These are phyloP conservation scores for Gymnocheta viridis DNA, from an alignment of 2,888 invertebrate species.

Conservation along the genomic window DNA sequence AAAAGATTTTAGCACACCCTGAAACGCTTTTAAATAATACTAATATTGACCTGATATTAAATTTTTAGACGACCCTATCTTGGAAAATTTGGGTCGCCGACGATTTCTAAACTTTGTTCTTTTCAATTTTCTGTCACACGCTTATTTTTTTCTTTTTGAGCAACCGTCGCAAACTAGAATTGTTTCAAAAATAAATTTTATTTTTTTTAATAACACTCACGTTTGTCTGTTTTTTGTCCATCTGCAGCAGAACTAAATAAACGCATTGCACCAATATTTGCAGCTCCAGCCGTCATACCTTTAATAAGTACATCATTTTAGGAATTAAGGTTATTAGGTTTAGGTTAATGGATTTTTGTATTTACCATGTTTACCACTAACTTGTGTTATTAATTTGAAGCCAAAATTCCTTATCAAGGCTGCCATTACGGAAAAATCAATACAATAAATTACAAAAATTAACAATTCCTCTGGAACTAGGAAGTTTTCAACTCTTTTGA, in stretches of 20 bases:
- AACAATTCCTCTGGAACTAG: constrained; percentile 39
- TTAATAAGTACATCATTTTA: neutral
- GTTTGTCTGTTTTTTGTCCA: constrained; percentile 77
- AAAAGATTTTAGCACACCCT: too few relatives aligned
- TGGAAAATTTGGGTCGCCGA: too few relatives aligned
- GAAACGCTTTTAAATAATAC: too few relatives aligned
- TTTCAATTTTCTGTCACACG: too few relatives aligned
- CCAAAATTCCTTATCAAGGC: constrained; percentile 79
- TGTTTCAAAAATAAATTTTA: too few relatives aligned
- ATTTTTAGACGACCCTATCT: too few relatives aligned
- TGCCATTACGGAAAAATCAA: constrained; percentile 75
- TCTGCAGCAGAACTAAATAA: constrained; percentile 75
- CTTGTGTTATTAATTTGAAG: constrained; percentile 74
- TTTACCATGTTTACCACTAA: constrained; percentile 77
- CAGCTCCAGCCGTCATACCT: constrained; percentile 70
- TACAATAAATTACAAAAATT: neutral
- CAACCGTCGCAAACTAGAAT: too few relatives aligned
- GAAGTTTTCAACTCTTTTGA: constrained; percentile 67
- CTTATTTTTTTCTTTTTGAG: too few relatives aligned
- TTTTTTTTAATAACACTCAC: too few relatives aligned
- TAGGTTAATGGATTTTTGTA: neutral
- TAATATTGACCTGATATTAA: too few relatives aligned
- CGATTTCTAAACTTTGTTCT: too few relatives aligned
- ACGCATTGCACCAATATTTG: constrained; percentile 74
- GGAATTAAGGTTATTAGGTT: neutral